Evolutionary conservation across 2,888 invertebrate species (phyloP).

Genomic region (Branchipolynoe longqiensis): DNA sequence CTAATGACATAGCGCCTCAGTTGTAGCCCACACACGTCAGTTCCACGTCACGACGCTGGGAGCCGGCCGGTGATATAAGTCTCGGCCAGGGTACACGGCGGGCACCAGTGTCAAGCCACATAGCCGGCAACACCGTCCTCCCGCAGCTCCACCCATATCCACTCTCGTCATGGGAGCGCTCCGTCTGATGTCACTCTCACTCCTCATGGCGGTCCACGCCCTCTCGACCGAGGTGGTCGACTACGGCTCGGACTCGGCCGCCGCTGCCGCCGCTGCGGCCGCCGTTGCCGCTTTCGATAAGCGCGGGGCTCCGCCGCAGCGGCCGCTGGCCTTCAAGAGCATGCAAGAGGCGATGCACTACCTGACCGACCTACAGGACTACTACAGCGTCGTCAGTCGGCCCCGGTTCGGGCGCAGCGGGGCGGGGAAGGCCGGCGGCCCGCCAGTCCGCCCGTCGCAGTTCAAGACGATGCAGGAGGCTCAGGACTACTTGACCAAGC

Average conservation of each 20-base stretch:
- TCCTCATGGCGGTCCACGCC: not conserved
- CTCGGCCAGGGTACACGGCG: too few species aligned
- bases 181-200: not conserved
- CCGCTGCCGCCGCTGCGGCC: not conserved
- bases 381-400: constrained; percentile 27
- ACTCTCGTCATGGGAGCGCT: not conserved
- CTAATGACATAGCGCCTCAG: too few species aligned
- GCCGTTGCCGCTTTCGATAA: too few species aligned
- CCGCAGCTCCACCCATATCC: not conserved
- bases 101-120: too few species aligned
- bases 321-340: not conserved
- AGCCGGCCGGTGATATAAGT: too few species aligned
- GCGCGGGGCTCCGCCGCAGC: not conserved
- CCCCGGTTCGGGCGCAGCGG: not conserved
- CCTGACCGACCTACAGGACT: not conserved
- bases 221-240: not conserved
- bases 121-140: too few species aligned
- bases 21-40: too few species aligned
- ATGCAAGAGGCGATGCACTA: not conserved
- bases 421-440: not conserved
- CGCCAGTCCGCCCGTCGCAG: not conserved
- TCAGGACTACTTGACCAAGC: constrained; percentile 9
- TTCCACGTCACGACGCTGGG: too few species aligned
- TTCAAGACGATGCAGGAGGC: constrained; percentile 17
- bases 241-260: not conserved